Evolutionary conservation across 2,113 vertebrate genomes (phyloP), one percentile per base, ranked within the genome.

Genomic region (Setophaga kirtlandii): DNA sequence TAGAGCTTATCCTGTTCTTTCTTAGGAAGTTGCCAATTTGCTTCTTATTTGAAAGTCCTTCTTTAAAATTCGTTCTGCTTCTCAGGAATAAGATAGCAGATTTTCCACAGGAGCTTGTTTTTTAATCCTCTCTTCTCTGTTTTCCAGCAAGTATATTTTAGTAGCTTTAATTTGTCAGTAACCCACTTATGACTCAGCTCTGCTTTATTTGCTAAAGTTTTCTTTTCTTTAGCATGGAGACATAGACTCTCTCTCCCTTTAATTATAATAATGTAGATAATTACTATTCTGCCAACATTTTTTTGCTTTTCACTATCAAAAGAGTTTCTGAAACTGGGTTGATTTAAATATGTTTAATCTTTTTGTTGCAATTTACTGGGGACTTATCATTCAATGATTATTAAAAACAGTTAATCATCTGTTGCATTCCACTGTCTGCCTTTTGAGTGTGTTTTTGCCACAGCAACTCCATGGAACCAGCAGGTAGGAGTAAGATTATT

Each of bases 21-120:
- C 83, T 92, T 93, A 92, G 56, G 49, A 89, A 78, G 86, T 55
- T 96, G 93, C 89, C 96, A 96, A 78, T 91, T 94, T 96, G 64
- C 77, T 52, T 95, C 50, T 89, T 95, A 78, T 87, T 95, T 94
- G 76, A 92, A 94, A 89, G 69, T 83, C 73, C 83, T 92, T 76
- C 85, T 95, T 94, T 92, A 86, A 93, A 94, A 94, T 81, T 52
- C 0, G 76, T 95, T 96, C 94, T 94, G 89, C 91, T 95, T 94
- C 84, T 93, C 76, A 87, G 77, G 80, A 97, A 52, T 89, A 93
- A 94, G 91, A 94, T 92, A 93, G 89, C 68, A 90, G 79, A 92
- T 95, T 95, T 94, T 96, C 53, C 94, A 94, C 91, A 89, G 93
- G 80, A 93, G 77, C 70, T 83, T 80, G 20, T 53, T 93, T 97